Evolutionary conservation across 2,113 vertebrate genomes (phyloP).

Genomic region (Callithrix jacchus): DNA sequence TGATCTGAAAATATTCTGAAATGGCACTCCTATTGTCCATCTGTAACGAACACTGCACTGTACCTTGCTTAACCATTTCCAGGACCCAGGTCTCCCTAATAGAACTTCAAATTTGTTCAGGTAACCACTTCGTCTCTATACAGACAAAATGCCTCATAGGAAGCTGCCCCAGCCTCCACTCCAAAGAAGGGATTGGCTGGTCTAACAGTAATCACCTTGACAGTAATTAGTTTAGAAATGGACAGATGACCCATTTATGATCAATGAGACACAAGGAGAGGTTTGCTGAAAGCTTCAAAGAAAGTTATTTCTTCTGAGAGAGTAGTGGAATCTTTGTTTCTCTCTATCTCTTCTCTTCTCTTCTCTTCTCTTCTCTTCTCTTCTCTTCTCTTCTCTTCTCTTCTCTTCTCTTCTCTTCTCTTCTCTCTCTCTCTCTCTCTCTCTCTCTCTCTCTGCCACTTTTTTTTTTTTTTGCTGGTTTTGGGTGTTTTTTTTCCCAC

Average conservation of each 20-base stretch:
- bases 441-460: not conserved
- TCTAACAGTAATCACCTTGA: not conserved
- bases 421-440: not conserved
- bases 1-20: conserved; percentile 25
- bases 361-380: no score
- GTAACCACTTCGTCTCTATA: not conserved
- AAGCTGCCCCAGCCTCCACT: not conserved
- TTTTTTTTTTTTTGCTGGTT: not conserved
- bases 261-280: not conserved
- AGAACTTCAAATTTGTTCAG: not conserved
- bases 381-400: no score
- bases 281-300: not conserved
- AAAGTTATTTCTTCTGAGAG: not conserved
- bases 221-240: not conserved
- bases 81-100: not conserved
- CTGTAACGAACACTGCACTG: not conserved
- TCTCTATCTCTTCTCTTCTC: no score
- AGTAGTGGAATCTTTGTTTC: not conserved
- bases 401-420: no score
- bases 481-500: not conserved
- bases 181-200: not conserved
- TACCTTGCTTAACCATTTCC: not conserved
- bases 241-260: not conserved
- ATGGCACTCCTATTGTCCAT: not conserved
- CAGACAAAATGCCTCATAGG: not conserved